These are phyloP conservation scores for Mylabris phalerata DNA, from an alignment of 1,140 invertebrate species.

Conservation along the genomic window DNA sequence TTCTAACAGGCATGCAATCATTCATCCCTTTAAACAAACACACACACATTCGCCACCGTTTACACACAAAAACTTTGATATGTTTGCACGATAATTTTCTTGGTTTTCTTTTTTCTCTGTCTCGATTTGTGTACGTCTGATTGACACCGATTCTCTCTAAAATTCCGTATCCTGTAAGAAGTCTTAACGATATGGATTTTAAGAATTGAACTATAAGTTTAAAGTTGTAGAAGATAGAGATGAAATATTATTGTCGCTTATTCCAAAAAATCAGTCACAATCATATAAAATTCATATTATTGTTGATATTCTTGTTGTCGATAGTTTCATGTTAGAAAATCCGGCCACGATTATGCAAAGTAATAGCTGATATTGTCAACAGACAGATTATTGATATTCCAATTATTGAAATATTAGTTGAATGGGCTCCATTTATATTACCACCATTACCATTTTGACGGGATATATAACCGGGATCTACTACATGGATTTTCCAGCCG, in stretches of 20 bases:
- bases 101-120: conserved; percentile 5
- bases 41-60: neutral
- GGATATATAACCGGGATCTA: conserved; percentile 54
- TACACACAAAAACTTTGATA: neutral
- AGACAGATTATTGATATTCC: conserved; percentile 7
- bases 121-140: too few species aligned
- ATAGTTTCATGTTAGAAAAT: conserved; percentile 14
- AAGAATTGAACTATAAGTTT: too few species aligned
- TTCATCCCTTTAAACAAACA: neutral
- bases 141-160: too few species aligned
- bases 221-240: too few species aligned
- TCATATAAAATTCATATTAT: conserved; percentile 6
- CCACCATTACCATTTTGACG: conserved; percentile 16
- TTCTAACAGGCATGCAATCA: neutral
- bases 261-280: conserved; percentile 6
- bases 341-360: conserved; percentile 6
- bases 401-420: conserved; percentile 3
- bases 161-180: too few species aligned
- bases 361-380: conserved; percentile 7
- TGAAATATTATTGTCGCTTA: too few species aligned
- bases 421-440: conserved; percentile 1
- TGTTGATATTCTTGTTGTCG: neutral
- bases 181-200: too few species aligned
- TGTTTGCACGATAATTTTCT: conserved; percentile 16
- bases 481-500: conserved; percentile 89